phyloP scores from a whole-genome alignment of 2,113 vertebrate species.

The Pan troglodytes region NHGRI_mPanTro3-v2.1_pri NC_072407.2:69055001-69055500 shows the following conservation, averaged over 20 bases:
- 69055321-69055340: background rate
- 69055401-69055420: background rate
- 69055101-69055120: no score
- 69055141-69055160: no score
- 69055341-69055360: background rate
- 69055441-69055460: background rate
- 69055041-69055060: no score
- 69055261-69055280: background rate
- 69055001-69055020: no score
- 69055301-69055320: background rate
- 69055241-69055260: background rate
- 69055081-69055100: no score
- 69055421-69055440: slow-evolving; percentile 23
- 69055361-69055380: background rate
- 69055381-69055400: background rate
- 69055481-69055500: background rate
- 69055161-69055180: no score
- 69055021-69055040: no score
- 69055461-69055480: background rate
- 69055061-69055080: no score
- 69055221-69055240: no score
- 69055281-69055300: background rate
- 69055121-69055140: no score
- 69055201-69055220: no score
- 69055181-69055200: no score